These are phyloP conservation scores for Orthosia cruda DNA, from an alignment of 2,888 invertebrate genomes.

Conservation along the genomic window DNA sequence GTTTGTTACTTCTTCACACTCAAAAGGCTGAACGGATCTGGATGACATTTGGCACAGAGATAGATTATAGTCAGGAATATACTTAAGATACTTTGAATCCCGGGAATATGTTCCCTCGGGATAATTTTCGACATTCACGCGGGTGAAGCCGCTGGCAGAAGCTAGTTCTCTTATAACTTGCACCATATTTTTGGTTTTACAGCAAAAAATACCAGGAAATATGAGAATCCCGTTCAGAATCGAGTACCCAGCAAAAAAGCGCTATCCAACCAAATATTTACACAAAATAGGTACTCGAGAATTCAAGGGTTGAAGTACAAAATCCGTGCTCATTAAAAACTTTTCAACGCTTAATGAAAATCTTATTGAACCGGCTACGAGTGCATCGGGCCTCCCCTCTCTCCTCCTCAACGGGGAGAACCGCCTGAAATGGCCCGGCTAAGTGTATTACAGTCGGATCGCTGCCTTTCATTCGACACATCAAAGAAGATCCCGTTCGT, in stretches of 20 bases:
- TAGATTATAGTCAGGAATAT: no score
- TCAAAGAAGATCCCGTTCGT: constrained; percentile 90
- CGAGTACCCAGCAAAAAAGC: constrained; percentile 36
- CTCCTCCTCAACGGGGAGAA: constrained; percentile 69
- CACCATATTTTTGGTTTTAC: not conserved
- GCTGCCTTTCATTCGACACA: constrained; percentile 92
- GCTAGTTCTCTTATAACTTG: not conserved
- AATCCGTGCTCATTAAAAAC: constrained; percentile 89
- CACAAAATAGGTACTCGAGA: constrained; percentile 66
- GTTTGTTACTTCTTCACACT: no score
- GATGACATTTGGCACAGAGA: no score
- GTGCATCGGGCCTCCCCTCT: constrained; percentile 77
- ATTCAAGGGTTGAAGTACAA: constrained; percentile 79
- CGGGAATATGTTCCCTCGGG: no score
- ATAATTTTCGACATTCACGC: no score
- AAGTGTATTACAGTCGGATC: constrained; percentile 91
- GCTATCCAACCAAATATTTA: constrained; percentile 59
- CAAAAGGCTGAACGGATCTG: no score
- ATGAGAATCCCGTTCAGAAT: constrained; percentile 6
- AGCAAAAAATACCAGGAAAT: not conserved
- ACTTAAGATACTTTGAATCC: no score
- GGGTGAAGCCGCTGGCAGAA: no score
- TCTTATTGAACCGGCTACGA: constrained; percentile 88
- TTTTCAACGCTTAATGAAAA: constrained; percentile 91
- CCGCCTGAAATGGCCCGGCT: constrained; percentile 88